A percentile compares a stretch with the other conserved stretches of the same genome.
phyloP scores from a whole-genome alignment of 2,797 vertebrate species.

The Fringilla coelebs region DNA sequence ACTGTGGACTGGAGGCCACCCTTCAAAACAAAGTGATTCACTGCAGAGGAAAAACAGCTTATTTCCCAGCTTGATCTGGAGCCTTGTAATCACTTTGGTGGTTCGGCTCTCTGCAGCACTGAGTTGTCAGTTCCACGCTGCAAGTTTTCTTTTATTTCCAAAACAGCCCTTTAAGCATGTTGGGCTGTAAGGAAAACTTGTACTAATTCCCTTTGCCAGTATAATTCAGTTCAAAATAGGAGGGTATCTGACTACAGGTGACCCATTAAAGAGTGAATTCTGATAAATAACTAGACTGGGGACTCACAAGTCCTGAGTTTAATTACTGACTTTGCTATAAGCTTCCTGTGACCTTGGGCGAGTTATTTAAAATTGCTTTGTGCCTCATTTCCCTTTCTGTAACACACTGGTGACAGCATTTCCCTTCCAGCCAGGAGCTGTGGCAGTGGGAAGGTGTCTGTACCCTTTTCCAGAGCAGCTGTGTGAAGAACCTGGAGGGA shows the following conservation, averaged over 20 bases:
- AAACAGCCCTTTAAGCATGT: background rate
- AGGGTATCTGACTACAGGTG: conserved; percentile 1
- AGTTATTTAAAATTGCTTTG: conserved; percentile 15
- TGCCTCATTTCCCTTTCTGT: conserved; percentile 43
- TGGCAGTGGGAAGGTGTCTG: background rate
- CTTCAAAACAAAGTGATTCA: background rate
- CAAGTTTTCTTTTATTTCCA: conserved; percentile 6
- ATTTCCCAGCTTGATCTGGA: background rate
- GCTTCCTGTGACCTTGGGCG: conserved; percentile 2
- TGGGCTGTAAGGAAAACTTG: background rate
- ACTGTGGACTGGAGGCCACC: background rate
- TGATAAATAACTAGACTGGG: background rate
- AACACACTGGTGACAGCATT: background rate
- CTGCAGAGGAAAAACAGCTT: background rate
- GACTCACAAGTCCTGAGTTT: background rate
- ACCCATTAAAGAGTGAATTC: background rate
- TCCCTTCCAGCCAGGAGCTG: conserved; percentile 14
- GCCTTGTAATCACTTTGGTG: background rate
- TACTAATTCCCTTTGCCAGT: background rate
- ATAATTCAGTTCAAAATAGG: background rate
- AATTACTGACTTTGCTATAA: background rate
- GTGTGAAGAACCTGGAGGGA: background rate
- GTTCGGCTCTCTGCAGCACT: background rate
- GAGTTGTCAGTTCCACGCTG: background rate
- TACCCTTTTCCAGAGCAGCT: background rate